Conservation (phyloP, 2,113 vertebrate species). For the Heterotis niloticus region DNA sequence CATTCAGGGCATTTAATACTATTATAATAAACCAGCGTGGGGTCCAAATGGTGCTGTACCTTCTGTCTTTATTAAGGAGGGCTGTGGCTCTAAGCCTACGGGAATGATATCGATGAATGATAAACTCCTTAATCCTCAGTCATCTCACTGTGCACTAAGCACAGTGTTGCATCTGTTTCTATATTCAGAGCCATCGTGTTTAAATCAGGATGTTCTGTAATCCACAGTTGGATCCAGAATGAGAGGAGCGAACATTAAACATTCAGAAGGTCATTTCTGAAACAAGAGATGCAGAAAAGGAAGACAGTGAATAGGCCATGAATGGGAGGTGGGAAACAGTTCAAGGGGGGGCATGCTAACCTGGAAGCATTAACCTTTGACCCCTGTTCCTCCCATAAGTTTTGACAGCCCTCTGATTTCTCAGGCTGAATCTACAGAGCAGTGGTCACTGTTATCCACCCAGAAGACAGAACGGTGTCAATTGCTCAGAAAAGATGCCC, state of each 20-base stretch:
- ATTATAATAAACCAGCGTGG: no score
- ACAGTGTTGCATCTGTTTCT: background rate
- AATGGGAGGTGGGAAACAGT: background rate
- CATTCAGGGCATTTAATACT: no score
- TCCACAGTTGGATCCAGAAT: background rate
- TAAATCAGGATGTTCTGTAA: conserved; percentile 5
- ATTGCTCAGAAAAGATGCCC: background rate
- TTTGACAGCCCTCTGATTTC: background rate
- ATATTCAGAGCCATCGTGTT: background rate
- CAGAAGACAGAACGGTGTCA: background rate
- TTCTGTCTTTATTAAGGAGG: background rate
- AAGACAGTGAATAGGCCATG: background rate
- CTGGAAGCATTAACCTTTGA: no score
- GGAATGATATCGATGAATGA: background rate
- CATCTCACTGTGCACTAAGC: background rate
- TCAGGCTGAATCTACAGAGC: background rate
- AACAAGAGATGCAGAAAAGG: background rate
- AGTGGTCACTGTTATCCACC: background rate
- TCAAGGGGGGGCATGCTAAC: no score
- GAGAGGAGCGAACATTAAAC: no score
- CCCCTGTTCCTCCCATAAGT: background rate
- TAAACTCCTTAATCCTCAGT: background rate
- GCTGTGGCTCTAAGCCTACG: background rate
- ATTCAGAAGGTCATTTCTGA: no score
- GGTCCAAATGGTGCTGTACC: no score